phyloP scores from a whole-genome alignment of 37 sponge, comb jelly and placozoan species.

The Ianthella basta region DNA sequence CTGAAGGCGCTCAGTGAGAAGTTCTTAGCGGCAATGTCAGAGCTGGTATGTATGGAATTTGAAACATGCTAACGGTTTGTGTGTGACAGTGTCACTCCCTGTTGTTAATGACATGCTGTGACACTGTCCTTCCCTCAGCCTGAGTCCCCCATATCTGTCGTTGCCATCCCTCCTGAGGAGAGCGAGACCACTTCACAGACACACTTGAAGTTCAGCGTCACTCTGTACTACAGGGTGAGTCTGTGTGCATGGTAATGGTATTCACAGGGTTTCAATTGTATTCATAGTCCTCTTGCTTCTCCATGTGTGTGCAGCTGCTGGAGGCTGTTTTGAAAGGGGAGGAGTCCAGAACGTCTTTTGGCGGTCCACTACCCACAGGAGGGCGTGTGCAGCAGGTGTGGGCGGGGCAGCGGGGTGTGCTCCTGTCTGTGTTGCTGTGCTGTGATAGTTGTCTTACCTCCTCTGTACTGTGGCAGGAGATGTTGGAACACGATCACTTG shows the following conservation, averaged over 20 bases:
- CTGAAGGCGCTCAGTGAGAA: slow-evolving; percentile 39
- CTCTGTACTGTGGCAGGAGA: slow-evolving; percentile 25
- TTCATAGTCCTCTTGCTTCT: neutral
- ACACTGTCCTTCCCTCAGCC: neutral
- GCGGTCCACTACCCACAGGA: neutral
- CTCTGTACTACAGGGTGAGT: slow-evolving; percentile 30
- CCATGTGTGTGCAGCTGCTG: slow-evolving; percentile 43
- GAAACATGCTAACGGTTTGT: neutral
- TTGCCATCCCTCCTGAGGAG: neutral
- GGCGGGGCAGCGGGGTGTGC: neutral
- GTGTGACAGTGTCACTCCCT: neutral
- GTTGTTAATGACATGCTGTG: neutral
- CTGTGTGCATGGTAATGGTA: neutral
- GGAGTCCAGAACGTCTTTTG: slow-evolving; percentile 22
- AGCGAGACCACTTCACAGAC: neutral
- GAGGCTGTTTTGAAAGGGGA: slow-evolving; percentile 54
- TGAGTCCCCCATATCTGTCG: neutral
- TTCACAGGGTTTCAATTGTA: neutral
- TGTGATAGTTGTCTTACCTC: neutral
- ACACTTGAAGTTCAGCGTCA: slow-evolving; percentile 5
- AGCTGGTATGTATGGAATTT: neutral
- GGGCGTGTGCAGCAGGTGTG: neutral
- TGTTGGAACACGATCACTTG: slow-evolving; percentile 75
- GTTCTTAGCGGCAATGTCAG: slow-evolving; percentile 28
- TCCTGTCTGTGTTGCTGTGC: neutral